phyloP scores from a whole-genome alignment of 2,113 vertebrate species.

The Proteles cristata region DNA sequence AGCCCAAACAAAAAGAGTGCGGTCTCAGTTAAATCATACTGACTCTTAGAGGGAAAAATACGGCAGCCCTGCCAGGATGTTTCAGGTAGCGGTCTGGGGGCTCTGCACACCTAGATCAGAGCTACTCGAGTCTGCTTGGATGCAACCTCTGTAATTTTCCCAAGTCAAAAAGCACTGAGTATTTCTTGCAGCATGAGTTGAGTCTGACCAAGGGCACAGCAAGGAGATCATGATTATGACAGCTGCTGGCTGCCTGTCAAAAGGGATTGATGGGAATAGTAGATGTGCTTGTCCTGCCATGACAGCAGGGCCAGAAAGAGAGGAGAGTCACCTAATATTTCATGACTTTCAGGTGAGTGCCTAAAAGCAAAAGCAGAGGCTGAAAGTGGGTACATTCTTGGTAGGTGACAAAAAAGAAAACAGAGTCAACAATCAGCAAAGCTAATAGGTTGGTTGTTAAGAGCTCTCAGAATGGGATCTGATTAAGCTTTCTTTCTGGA shows the following conservation, averaged over 20 bases:
- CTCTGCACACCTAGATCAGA: background rate
- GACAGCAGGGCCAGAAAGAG: constrained; percentile 49
- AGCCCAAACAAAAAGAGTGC: background rate
- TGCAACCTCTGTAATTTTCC: background rate
- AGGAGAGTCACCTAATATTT: constrained; percentile 52
- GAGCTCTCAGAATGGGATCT: background rate
- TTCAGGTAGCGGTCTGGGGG: background rate
- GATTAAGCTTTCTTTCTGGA: background rate
- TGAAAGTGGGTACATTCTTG: background rate
- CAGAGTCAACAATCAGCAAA: background rate
- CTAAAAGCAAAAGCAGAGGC: background rate
- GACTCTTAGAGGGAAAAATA: background rate
- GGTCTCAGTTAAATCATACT: background rate
- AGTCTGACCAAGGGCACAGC: constrained; percentile 62
- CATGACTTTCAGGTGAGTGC: constrained; percentile 66
- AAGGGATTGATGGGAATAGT: constrained; percentile 59
- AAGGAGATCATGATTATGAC: constrained; percentile 55
- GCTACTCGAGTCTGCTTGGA: background rate
- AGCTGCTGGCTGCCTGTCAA: constrained; percentile 65
- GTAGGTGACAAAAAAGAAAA: background rate
- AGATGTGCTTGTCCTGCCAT: constrained; percentile 11
- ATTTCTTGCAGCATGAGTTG: constrained; percentile 5
- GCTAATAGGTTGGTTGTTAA: background rate
- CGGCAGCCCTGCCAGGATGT: background rate
- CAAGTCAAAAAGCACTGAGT: constrained; percentile 6